These are phyloP conservation scores for Bombus balteatus DNA, from an alignment of 1,140 invertebrate species.

Conservation along the genomic window DNA sequence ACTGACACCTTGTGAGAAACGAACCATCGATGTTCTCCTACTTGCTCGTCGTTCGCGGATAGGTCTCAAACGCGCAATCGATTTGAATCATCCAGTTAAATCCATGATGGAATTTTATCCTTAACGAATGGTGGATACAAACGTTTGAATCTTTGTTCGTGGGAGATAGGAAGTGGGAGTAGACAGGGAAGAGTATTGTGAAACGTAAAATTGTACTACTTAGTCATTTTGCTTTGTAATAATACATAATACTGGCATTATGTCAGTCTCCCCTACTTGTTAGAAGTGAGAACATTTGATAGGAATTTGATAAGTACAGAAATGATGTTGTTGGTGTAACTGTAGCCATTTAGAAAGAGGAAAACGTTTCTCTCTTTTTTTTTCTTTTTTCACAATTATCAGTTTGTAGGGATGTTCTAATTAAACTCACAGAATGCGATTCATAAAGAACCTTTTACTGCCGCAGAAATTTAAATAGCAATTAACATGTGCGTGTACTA, in stretches of 20 bases:
- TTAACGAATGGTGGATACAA: background rate
- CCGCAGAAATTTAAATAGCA: conserved; percentile 32
- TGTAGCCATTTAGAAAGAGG: too few relatives aligned
- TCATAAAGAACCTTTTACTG: background rate
- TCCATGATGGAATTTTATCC: background rate
- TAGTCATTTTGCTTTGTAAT: background rate
- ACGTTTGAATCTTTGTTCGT: background rate
- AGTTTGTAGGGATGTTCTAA: background rate
- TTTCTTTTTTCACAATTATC: background rate
- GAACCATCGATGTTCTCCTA: conserved; percentile 36
- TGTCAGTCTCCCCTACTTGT: background rate
- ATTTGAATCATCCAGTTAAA: background rate
- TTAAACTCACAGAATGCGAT: background rate
- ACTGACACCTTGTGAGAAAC: conserved; percentile 61
- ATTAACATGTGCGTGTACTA: conserved; percentile 16
- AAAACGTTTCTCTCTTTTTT: too few relatives aligned
- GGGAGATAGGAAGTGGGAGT: background rate
- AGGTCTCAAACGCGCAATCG: background rate
- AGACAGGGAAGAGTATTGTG: too few relatives aligned
- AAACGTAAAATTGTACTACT: background rate
- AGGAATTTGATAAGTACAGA: background rate
- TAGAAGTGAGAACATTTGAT: background rate
- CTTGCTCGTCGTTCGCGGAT: background rate
- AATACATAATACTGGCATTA: too few relatives aligned
- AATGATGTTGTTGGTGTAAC: too few relatives aligned